phyloP scores from a whole-genome alignment of 2,888 invertebrate genomes.

The Notocelia uddmanniana region DNA sequence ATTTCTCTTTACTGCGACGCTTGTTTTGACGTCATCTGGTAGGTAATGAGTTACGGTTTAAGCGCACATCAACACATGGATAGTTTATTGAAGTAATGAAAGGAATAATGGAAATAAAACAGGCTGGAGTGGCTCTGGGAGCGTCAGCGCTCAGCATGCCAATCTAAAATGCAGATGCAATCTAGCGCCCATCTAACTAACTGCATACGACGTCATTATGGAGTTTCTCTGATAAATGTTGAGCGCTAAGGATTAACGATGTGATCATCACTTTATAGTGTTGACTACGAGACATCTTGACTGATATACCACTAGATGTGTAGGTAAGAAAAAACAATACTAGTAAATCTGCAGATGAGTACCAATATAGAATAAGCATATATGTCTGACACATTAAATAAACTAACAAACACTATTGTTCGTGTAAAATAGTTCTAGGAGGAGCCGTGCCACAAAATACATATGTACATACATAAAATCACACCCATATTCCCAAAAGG shows the following conservation, averaged over 20 bases:
- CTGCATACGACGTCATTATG: slow-evolving; percentile 43
- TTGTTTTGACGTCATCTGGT: slow-evolving; percentile 16
- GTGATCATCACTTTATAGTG: slow-evolving; percentile 11
- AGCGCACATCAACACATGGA: neutral
- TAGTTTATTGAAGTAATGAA: slow-evolving; percentile 29
- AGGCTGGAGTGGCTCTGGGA: slow-evolving; percentile 29
- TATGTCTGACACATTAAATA: neutral
- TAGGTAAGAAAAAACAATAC: neutral
- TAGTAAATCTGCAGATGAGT: neutral
- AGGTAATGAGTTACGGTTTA: neutral
- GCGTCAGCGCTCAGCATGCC: slow-evolving; percentile 31
- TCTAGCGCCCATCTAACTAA: slow-evolving; percentile 43
- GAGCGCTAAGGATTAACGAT: slow-evolving; percentile 16
- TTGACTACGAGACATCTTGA: neutral
- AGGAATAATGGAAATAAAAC: slow-evolving; percentile 44
- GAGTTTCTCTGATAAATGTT: slow-evolving; percentile 33
- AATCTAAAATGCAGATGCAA: slow-evolving; percentile 51
- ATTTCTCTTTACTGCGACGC: neutral
- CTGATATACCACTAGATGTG: neutral
- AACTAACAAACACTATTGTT: neutral
- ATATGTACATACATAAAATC: too few relatives aligned
- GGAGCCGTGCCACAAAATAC: too few relatives aligned
- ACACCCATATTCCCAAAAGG: too few relatives aligned
- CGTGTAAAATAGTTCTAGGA: too few relatives aligned
- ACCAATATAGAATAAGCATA: neutral